A percentile compares a stretch with the other conserved stretches of the same genome.
Evolutionary conservation across 1,140 invertebrate genomes (phyloP).

Genomic region (Agrypnia vestita): DNA sequence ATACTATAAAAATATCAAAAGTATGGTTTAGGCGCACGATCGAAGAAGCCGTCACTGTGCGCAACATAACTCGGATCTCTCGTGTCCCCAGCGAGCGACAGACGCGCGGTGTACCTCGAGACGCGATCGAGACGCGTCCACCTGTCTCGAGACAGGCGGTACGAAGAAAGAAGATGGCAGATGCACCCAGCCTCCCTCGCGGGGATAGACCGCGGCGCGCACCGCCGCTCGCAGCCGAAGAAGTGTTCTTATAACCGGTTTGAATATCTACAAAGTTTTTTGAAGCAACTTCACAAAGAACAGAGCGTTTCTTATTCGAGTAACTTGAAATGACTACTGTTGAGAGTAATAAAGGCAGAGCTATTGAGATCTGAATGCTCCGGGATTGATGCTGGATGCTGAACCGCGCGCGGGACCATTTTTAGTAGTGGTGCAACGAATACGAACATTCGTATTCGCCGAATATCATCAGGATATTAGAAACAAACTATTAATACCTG

Average conservation of each 20-base stretch:
- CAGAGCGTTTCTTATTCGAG: constrained; percentile 44
- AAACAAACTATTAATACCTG: too few species aligned
- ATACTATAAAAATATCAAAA: too few species aligned
- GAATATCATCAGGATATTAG: too few species aligned
- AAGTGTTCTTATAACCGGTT: constrained; percentile 60
- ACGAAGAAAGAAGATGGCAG: background rate
- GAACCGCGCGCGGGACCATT: background rate
- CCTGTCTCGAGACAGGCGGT: background rate
- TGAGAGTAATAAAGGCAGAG: constrained; percentile 26
- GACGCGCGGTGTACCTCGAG: background rate
- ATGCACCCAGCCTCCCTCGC: background rate
- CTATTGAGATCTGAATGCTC: constrained; percentile 36
- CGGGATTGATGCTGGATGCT: background rate
- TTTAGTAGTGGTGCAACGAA: too few species aligned
- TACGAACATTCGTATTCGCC: too few species aligned
- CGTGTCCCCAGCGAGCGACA: background rate
- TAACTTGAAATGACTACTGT: constrained; percentile 39
- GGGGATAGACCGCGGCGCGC: constrained; percentile 2
- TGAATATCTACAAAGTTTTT: constrained; percentile 56
- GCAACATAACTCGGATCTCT: constrained; percentile 42
- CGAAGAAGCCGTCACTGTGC: too few species aligned
- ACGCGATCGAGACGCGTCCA: background rate
- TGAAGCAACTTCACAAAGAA: constrained; percentile 52
- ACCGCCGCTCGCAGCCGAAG: background rate
- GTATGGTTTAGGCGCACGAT: too few species aligned